These are phyloP conservation scores for Ormyrus nitidulus DNA, from an alignment of 2,888 invertebrate genomes.

Conservation along the genomic window DNA sequence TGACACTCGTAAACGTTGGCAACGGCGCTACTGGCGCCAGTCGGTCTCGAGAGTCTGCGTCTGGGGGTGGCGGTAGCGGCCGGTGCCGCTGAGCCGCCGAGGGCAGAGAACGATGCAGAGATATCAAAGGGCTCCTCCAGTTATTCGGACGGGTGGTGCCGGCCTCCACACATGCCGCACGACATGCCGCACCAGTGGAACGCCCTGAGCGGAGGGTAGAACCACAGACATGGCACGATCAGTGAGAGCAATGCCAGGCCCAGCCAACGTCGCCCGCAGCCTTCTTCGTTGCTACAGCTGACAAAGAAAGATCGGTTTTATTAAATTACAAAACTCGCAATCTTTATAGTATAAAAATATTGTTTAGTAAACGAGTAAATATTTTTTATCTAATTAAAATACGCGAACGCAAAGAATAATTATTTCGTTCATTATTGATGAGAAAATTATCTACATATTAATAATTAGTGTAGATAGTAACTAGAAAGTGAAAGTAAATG, in stretches of 20 bases:
- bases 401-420: no score
- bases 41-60: slow-evolving; percentile 14
- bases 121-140: slow-evolving; percentile 74
- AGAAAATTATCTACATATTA: no score
- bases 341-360: background rate
- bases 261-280: slow-evolving; percentile 88
- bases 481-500: no score
- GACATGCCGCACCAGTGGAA: slow-evolving; percentile 89
- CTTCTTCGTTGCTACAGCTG: slow-evolving; percentile 78
- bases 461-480: no score
- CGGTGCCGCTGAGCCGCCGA: slow-evolving; percentile 55
- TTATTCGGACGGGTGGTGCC: slow-evolving; percentile 79
- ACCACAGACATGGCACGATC: slow-evolving; percentile 95
- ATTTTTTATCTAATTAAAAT: background rate
- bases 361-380: background rate
- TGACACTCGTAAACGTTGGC: slow-evolving; percentile 73
- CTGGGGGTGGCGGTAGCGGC: background rate
- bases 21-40: slow-evolving; percentile 60
- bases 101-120: slow-evolving; percentile 70
- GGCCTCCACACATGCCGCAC: slow-evolving; percentile 90
- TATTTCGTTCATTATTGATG: no score
- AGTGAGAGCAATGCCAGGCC: slow-evolving; percentile 90
- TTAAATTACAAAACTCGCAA: background rate
- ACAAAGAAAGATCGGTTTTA: no score
- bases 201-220: slow-evolving; percentile 91